phyloP scores from a whole-genome alignment of 2,797 vertebrate species.

The Dallia pectoralis region DNA sequence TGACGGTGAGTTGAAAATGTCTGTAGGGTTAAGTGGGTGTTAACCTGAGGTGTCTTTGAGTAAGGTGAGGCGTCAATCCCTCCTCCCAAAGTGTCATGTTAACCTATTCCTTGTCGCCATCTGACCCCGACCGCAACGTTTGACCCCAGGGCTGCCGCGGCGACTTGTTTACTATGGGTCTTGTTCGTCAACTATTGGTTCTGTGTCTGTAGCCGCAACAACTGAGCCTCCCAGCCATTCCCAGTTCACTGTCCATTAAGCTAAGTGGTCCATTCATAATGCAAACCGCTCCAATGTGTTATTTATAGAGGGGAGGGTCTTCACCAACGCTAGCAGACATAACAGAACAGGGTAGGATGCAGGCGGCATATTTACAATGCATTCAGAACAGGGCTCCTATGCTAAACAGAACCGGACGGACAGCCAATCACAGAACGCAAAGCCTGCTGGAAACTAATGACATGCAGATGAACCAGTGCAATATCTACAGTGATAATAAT shows the following conservation, averaged over 20 bases:
- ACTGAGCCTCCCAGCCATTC: constrained; percentile 25
- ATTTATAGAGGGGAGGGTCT: constrained; percentile 57
- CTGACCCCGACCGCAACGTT: constrained; percentile 45
- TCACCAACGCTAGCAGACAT: constrained; percentile 54
- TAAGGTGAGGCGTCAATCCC: constrained; percentile 51
- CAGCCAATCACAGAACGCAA: not conserved
- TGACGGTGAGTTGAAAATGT: too few species aligned
- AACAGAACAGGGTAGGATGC: not conserved
- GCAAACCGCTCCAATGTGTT: constrained; percentile 59
- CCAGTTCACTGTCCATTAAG: constrained; percentile 73
- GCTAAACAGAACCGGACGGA: not conserved
- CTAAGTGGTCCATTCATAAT: constrained; percentile 72
- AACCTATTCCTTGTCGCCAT: constrained; percentile 52
- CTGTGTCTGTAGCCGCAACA: constrained; percentile 20
- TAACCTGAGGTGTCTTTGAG: not conserved
- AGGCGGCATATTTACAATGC: not conserved
- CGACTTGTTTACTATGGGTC: not conserved
- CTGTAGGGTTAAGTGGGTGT: not conserved
- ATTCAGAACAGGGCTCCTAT: not conserved
- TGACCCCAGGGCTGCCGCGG: constrained; percentile 43
- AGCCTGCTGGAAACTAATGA: not conserved
- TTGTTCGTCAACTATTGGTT: too few species aligned
- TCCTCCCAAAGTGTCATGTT: constrained; percentile 61
- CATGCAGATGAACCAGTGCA: not conserved
- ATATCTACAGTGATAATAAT: not conserved